Conservation (phyloP, 2,888 invertebrate species). For the Germaria angustata region DNA sequence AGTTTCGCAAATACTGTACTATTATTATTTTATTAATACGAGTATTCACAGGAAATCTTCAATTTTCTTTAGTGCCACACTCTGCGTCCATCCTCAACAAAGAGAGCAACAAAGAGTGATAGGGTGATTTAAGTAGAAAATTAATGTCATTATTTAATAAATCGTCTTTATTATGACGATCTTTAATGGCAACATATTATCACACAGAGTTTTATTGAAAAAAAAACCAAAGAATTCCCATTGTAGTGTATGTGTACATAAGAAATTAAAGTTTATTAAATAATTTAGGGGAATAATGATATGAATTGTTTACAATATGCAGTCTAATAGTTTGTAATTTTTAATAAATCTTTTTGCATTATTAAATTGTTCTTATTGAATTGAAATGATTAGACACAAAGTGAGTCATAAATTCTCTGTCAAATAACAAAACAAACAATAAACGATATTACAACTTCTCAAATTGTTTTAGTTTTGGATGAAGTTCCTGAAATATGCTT, state of each 20-base stretch:
- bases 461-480: no score
- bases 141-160: conserved; percentile 57
- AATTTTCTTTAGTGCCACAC: conserved; percentile 49
- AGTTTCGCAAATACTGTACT: conserved; percentile 22
- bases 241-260: neutral
- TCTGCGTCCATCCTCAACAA: conserved; percentile 3
- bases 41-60: conserved; percentile 50
- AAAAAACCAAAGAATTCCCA: conserved; percentile 36
- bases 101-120: conserved; percentile 8
- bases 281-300: neutral
- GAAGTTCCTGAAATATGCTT: no score
- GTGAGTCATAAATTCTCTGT: no score
- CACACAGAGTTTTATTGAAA: conserved; percentile 27
- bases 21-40: no score
- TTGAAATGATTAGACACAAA: no score
- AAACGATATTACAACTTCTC: no score
- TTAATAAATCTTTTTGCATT: no score
- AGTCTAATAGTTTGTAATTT: neutral
- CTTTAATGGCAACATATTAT: conserved; percentile 33
- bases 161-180: conserved; percentile 36
- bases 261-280: conserved; percentile 18
- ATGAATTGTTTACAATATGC: neutral
- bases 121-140: conserved; percentile 48
- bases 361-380: no score
- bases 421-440: no score